phyloP scores from a whole-genome alignment of 1,140 invertebrate species.

The Daktulosphaira vitifoliae region DNA sequence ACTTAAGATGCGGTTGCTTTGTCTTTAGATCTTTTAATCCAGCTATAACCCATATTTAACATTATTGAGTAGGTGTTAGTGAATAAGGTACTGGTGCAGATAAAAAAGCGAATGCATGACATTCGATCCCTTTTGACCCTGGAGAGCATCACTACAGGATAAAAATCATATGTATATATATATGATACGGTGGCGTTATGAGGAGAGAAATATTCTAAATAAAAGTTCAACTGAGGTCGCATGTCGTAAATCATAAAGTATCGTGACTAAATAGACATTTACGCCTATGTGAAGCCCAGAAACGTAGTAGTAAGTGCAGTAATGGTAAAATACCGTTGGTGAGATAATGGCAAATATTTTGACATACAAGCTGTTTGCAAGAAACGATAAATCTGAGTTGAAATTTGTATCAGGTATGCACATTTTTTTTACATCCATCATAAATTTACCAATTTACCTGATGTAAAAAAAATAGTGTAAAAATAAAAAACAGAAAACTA shows the following conservation, averaged over 20 bases:
- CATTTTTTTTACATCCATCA: too few species aligned
- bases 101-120: conserved; percentile 8
- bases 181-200: not conserved
- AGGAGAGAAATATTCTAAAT: conserved; percentile 11
- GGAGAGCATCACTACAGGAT: not conserved
- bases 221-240: conserved; percentile 2
- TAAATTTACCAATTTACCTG: too few species aligned
- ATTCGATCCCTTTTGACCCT: conserved; percentile 1
- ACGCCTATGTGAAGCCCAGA: conserved; percentile 6
- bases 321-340: conserved; percentile 16
- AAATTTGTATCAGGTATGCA: conserved; percentile 15
- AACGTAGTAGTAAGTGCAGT: not conserved
- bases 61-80: too few species aligned
- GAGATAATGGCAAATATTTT: conserved; percentile 32
- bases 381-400: conserved; percentile 21
- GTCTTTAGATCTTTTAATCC: too few species aligned
- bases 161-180: conserved; percentile 9
- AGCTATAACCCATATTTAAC: too few species aligned
- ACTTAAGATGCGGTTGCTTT: too few species aligned
- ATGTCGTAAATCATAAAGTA: conserved; percentile 31
- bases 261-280: conserved; percentile 30
- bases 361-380: not conserved
- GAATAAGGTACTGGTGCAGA: not conserved
- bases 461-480: too few species aligned
- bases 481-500: too few species aligned